These are phyloP conservation scores for Tiliacea citrago DNA, from an alignment of 2,888 invertebrate genomes.

Conservation along the genomic window DNA sequence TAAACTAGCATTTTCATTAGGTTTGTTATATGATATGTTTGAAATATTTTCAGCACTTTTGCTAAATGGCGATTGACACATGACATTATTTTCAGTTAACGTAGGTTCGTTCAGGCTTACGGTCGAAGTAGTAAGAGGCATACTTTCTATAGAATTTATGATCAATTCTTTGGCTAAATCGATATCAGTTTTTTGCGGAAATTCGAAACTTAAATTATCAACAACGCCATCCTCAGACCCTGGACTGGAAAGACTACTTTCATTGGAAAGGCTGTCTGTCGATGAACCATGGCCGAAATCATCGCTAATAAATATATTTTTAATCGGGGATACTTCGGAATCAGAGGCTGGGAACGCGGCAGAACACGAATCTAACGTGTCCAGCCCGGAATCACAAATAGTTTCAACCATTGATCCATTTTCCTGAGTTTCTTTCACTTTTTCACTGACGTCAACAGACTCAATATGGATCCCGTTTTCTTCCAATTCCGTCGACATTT, in stretches of 20 bases:
- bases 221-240: constrained; percentile 65
- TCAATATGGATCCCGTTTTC: constrained; percentile 75
- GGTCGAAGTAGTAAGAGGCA: constrained; percentile 77
- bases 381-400: constrained; percentile 80
- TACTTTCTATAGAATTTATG: constrained; percentile 42
- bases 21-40: constrained; percentile 58
- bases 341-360: constrained; percentile 70
- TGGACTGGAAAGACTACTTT: constrained; percentile 69
- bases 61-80: constrained; percentile 76
- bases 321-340: constrained; percentile 71
- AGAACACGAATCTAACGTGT: constrained; percentile 73
- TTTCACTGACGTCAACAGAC: constrained; percentile 78
- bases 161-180: constrained; percentile 67
- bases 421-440: constrained; percentile 79
- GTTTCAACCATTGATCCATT: constrained; percentile 71
- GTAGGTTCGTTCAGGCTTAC: constrained; percentile 79
- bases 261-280: constrained; percentile 57
- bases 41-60: constrained; percentile 84
- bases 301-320: constrained; percentile 62
- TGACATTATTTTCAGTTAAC: constrained; percentile 59
- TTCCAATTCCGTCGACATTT: constrained; percentile 78
- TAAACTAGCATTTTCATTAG: constrained; percentile 54
- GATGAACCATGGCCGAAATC: constrained; percentile 41
- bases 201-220: constrained; percentile 63
- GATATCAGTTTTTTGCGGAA: constrained; percentile 54